Conservation (phyloP, 2,113 vertebrate species). For the Notechis scutatus region DNA sequence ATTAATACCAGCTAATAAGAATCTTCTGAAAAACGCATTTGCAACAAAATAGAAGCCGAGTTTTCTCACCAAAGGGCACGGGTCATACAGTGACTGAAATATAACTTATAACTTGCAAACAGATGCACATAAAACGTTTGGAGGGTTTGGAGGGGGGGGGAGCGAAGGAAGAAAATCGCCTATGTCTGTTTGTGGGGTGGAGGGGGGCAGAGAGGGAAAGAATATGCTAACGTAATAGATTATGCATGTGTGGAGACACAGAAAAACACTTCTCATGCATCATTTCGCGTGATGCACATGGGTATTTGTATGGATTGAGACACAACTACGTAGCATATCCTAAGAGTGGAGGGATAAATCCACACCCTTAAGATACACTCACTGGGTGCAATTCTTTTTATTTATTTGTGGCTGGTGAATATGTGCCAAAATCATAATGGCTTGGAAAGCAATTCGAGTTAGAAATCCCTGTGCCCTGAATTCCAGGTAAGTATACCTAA, state of each 20-base stretch:
- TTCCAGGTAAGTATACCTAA: not conserved
- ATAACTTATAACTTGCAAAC: not conserved
- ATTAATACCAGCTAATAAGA: conserved; percentile 98
- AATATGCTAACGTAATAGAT: not conserved
- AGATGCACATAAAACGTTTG: not conserved
- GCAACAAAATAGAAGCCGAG: conserved; percentile 65
- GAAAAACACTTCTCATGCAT: not conserved
- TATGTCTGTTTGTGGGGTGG: too few species aligned
- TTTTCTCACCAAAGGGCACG: conserved; percentile 50
- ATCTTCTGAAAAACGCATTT: conserved; percentile 75
- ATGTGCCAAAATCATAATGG: not conserved
- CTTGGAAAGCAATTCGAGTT: not conserved
- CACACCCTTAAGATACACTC: not conserved
- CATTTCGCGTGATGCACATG: conserved; percentile 5
- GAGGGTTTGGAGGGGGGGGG: not conserved
- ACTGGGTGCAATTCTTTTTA: not conserved
- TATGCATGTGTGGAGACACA: not conserved
- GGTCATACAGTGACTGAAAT: conserved; percentile 35
- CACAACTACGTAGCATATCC: not conserved
- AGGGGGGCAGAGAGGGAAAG: not conserved
- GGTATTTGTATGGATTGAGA: not conserved
- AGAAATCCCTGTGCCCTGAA: not conserved
- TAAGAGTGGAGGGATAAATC: not conserved
- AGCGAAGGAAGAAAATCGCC: not conserved
- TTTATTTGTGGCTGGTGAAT: not conserved